These are phyloP conservation scores for Drosophila sp. DNA, from an alignment of 1,140 invertebrate species.

Conservation along the genomic window DNA sequence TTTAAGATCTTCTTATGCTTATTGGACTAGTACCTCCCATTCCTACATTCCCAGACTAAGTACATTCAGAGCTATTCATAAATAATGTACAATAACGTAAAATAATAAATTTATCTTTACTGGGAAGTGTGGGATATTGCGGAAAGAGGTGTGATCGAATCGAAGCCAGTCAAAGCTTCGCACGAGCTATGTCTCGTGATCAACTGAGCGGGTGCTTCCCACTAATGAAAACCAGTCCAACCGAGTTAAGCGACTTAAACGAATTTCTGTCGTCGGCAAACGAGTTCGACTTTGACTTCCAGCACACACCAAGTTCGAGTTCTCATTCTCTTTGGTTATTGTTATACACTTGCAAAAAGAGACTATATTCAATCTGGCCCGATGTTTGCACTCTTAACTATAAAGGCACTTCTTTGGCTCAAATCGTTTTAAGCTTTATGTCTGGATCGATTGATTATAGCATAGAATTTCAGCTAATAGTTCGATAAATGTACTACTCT, in stretches of 20 bases:
- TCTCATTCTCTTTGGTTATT: conserved; percentile 40
- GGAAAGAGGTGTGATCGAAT: conserved; percentile 5
- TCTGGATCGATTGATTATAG: too few relatives aligned
- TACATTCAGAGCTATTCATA: conserved; percentile 36
- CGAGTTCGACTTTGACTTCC: conserved; percentile 22
- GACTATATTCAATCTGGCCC: not conserved
- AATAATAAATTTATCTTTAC: conserved; percentile 28
- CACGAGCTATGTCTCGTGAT: conserved; percentile 75
- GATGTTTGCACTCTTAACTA: not conserved
- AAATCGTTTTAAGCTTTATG: too few relatives aligned
- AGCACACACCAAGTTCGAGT: conserved; percentile 25
- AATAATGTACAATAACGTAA: conserved; percentile 43
- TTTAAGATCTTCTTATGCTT: not conserved
- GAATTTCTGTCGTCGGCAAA: conserved; percentile 14
- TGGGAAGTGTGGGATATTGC: conserved; percentile 13
- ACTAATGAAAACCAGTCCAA: conserved; percentile 40
- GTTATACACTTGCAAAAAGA: not conserved
- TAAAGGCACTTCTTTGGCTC: not conserved
- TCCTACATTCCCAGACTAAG: not conserved
- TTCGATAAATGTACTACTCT: too few relatives aligned
- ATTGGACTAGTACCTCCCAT: conserved; percentile 14
- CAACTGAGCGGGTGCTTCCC: conserved; percentile 60
- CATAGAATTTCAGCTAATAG: too few relatives aligned
- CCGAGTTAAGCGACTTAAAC: conserved; percentile 43
- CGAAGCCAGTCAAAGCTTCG: conserved; percentile 39